phyloP scores from a whole-genome alignment of 2,888 invertebrate species.

The Teleiodes luculella region DNA sequence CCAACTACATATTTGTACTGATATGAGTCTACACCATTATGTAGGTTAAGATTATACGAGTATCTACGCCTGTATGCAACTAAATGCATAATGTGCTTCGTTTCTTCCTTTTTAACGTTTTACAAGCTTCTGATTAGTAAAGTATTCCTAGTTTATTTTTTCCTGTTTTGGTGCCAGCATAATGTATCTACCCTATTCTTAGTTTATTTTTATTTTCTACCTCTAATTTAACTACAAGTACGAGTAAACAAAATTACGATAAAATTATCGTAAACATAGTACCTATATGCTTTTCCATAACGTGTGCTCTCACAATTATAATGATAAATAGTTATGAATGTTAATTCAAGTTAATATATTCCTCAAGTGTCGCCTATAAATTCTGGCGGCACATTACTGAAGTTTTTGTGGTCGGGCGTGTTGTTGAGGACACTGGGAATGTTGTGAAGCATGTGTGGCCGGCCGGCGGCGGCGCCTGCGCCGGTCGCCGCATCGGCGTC shows the following conservation, averaged over 20 bases:
- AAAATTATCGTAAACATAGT: no score
- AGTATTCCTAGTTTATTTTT: no score
- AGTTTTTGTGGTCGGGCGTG: conserved; percentile 7
- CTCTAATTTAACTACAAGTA: no score
- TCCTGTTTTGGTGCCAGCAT: no score
- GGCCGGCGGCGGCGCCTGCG: conserved; percentile 19
- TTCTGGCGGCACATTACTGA: conserved; percentile 1
- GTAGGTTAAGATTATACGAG: neutral
- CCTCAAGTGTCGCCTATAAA: conserved; percentile 13
- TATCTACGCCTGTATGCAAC: neutral
- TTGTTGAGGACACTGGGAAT: neutral
- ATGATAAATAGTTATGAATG: neutral
- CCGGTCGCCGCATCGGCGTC: conserved; percentile 38
- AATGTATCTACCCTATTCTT: no score
- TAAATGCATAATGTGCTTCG: no score
- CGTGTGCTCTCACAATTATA: neutral
- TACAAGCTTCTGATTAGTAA: no score
- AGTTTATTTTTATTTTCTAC: no score
- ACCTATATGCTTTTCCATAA: neutral
- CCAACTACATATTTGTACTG: conserved; percentile 5
- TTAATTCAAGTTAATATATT: conserved; percentile 5
- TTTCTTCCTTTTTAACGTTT: no score
- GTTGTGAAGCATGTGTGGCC: conserved; percentile 33
- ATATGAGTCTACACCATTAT: conserved; percentile 1
- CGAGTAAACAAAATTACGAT: no score